Percentiles rank a stretch among this genome's conserved stretches.
phyloP scores from a whole-genome alignment of 2,888 invertebrate genomes.

The Heliothis peltigera region DNA sequence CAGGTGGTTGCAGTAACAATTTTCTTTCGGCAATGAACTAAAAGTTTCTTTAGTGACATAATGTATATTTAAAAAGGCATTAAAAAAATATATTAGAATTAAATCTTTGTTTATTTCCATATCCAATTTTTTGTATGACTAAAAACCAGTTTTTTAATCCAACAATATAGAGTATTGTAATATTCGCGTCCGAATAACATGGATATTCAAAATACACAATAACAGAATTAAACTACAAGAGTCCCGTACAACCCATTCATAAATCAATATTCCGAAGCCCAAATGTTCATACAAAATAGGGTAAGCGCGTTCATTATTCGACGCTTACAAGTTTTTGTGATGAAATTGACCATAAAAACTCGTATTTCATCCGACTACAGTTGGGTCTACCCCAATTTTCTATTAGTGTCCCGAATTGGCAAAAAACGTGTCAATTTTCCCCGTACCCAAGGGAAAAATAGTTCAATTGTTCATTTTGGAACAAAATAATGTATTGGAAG shows the following conservation, averaged over 20 bases:
- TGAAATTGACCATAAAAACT: slow-evolving; percentile 58
- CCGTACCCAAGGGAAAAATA: slow-evolving; percentile 35
- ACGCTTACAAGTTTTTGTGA: slow-evolving; percentile 57
- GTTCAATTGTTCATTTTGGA: slow-evolving; percentile 38
- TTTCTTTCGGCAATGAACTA: no score
- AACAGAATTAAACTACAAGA: slow-evolving; percentile 9
- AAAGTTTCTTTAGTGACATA: no score
- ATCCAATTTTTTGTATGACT: no score
- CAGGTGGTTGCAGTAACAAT: no score
- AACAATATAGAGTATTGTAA: neutral
- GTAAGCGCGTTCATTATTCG: slow-evolving; percentile 46
- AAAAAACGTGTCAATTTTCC: slow-evolving; percentile 59
- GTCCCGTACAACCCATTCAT: slow-evolving; percentile 22
- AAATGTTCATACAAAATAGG: slow-evolving; percentile 42
- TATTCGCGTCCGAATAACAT: neutral
- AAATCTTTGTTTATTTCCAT: no score
- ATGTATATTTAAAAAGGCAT: no score
- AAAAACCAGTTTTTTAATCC: neutral
- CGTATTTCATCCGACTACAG: slow-evolving; percentile 27
- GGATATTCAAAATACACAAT: neutral
- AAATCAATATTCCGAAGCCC: slow-evolving; percentile 37
- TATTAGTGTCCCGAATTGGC: slow-evolving; percentile 51
- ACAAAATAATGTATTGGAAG: slow-evolving; percentile 45
- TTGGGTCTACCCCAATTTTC: slow-evolving; percentile 53
- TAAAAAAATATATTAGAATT: no score